A percentile compares a stretch with the other conserved stretches of the same genome.
These are phyloP conservation scores for Microplitis demolitor DNA, from an alignment of 1,140 invertebrate species.

Conservation along the genomic window DNA sequence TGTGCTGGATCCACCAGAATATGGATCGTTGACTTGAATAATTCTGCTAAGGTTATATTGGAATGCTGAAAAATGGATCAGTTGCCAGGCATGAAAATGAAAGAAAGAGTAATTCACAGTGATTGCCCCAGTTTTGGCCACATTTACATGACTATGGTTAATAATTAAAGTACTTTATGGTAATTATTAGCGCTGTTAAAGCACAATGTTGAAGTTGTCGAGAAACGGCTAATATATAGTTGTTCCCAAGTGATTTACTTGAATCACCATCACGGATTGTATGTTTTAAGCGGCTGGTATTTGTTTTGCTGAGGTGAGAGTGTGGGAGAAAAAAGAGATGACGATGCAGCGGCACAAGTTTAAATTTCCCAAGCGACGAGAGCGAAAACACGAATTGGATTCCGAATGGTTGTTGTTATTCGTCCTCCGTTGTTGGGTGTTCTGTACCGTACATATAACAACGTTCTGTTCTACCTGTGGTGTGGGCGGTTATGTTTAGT, in stretches of 20 bases:
- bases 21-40: too few species aligned
- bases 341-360: slow-evolving; percentile 1
- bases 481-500: background rate
- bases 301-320: slow-evolving; percentile 1
- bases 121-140: too few species aligned
- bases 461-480: background rate
- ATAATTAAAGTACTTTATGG: too few species aligned
- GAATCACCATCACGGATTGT: slow-evolving; percentile 3
- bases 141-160: too few species aligned
- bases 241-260: background rate
- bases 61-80: too few species aligned
- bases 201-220: background rate
- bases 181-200: too few species aligned
- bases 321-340: background rate
- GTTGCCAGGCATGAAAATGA: too few species aligned
- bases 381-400: slow-evolving; percentile 21
- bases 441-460: slow-evolving; percentile 1
- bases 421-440: background rate
- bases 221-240: background rate
- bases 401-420: slow-evolving; percentile 19
- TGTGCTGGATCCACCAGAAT: too few species aligned
- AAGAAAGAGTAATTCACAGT: too few species aligned
- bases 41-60: too few species aligned
- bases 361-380: slow-evolving; percentile 28
- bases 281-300: slow-evolving; percentile 1